phyloP scores from a whole-genome alignment of 2,113 vertebrate genomes.

The Oryzias javanicus region DNA sequence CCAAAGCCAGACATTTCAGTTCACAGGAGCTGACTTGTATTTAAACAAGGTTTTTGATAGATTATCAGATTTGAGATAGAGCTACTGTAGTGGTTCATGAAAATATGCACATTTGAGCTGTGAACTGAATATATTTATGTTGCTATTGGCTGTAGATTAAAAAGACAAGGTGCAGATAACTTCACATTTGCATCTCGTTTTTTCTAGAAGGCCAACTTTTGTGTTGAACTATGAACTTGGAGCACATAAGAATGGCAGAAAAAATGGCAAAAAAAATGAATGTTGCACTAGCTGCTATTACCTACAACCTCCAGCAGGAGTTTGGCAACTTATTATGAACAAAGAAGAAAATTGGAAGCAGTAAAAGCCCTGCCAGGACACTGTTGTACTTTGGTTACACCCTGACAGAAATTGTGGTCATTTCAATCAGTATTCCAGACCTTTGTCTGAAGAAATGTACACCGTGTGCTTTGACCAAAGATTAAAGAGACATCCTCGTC shows the following conservation, averaged over 20 bases:
- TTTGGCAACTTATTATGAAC: not conserved
- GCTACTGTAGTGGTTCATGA: not conserved
- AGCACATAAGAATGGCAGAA: not conserved
- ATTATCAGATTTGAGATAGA: too few species aligned
- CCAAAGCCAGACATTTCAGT: constrained; percentile 1
- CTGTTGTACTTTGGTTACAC: not conserved
- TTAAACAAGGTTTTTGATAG: too few species aligned
- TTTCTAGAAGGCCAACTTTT: constrained; percentile 2
- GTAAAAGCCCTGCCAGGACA: not conserved
- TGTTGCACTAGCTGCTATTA: too few species aligned
- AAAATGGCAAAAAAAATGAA: not conserved
- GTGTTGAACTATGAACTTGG: not conserved
- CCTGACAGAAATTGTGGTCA: not conserved
- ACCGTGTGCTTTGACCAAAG: not conserved
- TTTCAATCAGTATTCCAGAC: not conserved
- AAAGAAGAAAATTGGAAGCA: not conserved
- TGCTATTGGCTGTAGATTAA: constrained; percentile 16
- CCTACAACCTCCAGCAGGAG: too few species aligned
- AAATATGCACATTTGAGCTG: constrained; percentile 6
- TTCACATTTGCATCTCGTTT: constrained; percentile 15
- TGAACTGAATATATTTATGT: constrained; percentile 13
- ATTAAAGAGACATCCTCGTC: not conserved
- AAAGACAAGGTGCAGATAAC: constrained; percentile 23
- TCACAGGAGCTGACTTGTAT: not conserved
- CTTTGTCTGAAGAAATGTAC: not conserved